phyloP scores from a whole-genome alignment of 2,888 invertebrate genomes.

The Drosophila borealis region DNA sequence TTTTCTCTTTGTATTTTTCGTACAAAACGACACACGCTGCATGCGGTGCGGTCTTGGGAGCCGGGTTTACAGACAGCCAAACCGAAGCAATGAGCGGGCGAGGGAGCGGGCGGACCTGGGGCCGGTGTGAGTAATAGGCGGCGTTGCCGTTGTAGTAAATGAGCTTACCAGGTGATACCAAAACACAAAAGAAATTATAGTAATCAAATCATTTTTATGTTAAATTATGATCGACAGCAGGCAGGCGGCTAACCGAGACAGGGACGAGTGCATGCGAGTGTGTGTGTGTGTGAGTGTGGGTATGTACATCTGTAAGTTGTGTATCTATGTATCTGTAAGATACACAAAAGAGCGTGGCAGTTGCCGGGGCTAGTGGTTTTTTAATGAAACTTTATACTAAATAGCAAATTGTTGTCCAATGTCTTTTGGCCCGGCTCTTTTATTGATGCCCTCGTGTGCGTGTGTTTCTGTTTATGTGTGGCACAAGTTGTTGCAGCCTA shows the following conservation, averaged over 20 bases:
- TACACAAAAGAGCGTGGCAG: constrained; percentile 37
- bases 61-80: constrained; percentile 12
- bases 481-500: constrained; percentile 57
- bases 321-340: constrained; percentile 40
- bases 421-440: constrained; percentile 35
- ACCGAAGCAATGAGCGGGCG: neutral
- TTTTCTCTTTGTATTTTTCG: constrained; percentile 31
- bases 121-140: constrained; percentile 83
- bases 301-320: constrained; percentile 4
- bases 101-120: constrained; percentile 15
- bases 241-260: constrained; percentile 62
- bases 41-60: constrained; percentile 73
- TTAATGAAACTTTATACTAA: constrained; percentile 80
- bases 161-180: constrained; percentile 82
- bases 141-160: constrained; percentile 82
- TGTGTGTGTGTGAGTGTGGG: neutral
- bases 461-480: constrained; percentile 36
- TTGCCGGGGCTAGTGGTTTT: constrained; percentile 56
- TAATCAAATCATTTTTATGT: constrained; percentile 81
- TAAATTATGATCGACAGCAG: constrained; percentile 80
- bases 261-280: neutral
- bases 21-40: constrained; percentile 81
- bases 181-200: constrained; percentile 80
- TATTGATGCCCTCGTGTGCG: constrained; percentile 36
- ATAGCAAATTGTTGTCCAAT: constrained; percentile 72